A percentile compares a stretch with the other conserved stretches of the same genome.
Conservation (phyloP, 2,797 vertebrate genomes). For the Heteromormyrus szaboi region DNA sequence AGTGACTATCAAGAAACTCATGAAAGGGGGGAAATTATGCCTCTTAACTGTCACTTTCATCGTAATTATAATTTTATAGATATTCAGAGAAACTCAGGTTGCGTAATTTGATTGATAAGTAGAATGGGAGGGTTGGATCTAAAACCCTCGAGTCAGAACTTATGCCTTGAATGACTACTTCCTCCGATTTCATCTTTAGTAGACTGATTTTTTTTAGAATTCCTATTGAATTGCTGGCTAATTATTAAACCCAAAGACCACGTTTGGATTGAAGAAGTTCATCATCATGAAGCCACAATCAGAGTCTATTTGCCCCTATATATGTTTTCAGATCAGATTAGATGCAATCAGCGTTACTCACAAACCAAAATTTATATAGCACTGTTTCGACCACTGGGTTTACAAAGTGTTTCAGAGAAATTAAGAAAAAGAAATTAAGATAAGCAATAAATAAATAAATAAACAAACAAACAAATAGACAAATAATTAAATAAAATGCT, state of each 20-base stretch:
- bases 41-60: not conserved
- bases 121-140: not conserved
- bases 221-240: not conserved
- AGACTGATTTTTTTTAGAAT: not conserved
- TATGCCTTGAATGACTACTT: not conserved
- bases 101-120: not conserved
- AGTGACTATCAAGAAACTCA: not conserved
- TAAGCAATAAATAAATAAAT: not conserved
- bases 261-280: not conserved
- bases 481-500: not conserved
- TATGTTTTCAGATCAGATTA: conserved; percentile 1
- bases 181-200: not conserved
- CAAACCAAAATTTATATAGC: not conserved
- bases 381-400: not conserved
- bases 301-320: not conserved
- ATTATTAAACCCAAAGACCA: not conserved
- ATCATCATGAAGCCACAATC: not conserved
- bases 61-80: not conserved
- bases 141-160: not conserved
- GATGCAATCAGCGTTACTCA: not conserved
- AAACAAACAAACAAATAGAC: not conserved
- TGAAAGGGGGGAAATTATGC: not conserved
- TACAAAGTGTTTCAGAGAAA: not conserved
- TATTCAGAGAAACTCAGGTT: not conserved
- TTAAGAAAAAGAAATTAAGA: not conserved